Percentiles rank a stretch among this genome's conserved stretches.
Evolutionary conservation across 2,888 invertebrate species (phyloP).

Genomic region (Hemithea aestivaria): DNA sequence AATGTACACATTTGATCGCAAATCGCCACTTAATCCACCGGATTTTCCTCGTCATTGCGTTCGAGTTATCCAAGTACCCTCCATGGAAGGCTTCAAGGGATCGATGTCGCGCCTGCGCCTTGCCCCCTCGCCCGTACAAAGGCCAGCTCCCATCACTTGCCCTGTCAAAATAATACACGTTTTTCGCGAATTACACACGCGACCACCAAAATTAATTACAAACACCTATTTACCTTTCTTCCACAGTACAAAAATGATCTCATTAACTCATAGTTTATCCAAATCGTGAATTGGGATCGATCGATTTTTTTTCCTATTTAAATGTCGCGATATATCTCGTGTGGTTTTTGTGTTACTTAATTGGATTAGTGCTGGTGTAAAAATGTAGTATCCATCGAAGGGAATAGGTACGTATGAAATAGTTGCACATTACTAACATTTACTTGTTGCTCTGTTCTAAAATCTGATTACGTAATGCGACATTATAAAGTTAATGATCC

Average conservation of each 20-base stretch:
- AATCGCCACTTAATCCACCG: conserved; percentile 3
- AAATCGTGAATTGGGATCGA: conserved; percentile 18
- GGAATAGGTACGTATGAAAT: conserved; percentile 43
- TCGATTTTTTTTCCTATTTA: conserved; percentile 30
- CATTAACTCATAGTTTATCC: conserved; percentile 14
- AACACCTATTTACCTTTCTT: conserved; percentile 8
- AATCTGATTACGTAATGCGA: conserved; percentile 59
- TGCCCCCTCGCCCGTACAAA: conserved; percentile 54
- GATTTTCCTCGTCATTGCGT: conserved; percentile 10
- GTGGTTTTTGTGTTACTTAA: conserved; percentile 42
- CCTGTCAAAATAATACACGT: conserved; percentile 66
- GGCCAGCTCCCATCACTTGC: conserved; percentile 53
- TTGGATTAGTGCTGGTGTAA: conserved; percentile 44
- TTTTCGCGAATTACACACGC: conserved; percentile 49
- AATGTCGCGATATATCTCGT: conserved; percentile 36
- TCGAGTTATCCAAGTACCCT: conserved; percentile 30
- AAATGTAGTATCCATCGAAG: conserved; percentile 53
- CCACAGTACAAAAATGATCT: conserved; percentile 8
- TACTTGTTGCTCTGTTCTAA: conserved; percentile 64
- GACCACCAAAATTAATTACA: conserved; percentile 22
- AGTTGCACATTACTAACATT: too few species aligned
- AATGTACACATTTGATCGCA: neutral
- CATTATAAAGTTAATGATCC: conserved; percentile 31
- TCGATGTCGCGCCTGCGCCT: conserved; percentile 69
- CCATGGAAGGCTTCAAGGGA: conserved; percentile 49